A percentile compares a stretch with the other conserved stretches of the same genome.
phyloP scores from a whole-genome alignment of 2,113 vertebrate species.

The Oryzias woworae region DNA sequence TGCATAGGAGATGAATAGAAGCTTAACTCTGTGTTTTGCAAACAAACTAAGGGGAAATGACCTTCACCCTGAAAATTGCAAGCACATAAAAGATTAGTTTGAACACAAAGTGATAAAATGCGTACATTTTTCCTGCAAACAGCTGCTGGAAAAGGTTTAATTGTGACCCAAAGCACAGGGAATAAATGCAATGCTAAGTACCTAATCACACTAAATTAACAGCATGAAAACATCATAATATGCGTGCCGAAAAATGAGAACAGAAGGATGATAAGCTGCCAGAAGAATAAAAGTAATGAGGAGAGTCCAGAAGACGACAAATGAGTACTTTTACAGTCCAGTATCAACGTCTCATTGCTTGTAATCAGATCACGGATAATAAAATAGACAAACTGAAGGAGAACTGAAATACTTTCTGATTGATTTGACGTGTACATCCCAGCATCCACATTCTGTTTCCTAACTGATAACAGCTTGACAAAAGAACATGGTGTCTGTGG shows the following conservation, averaged over 20 bases:
- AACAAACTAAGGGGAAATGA: conserved; percentile 16
- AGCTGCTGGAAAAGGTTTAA: neutral
- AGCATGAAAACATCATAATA: conserved; percentile 16
- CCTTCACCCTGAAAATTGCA: conserved; percentile 14
- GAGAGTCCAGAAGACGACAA: neutral
- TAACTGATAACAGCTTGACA: conserved; percentile 11
- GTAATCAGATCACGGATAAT: too few species aligned
- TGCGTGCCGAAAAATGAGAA: conserved; percentile 6
- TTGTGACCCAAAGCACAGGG: neutral
- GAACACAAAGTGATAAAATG: conserved; percentile 2
- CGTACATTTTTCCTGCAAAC: neutral
- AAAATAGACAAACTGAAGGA: neutral
- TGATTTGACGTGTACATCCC: conserved; percentile 12
- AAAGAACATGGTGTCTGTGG: neutral
- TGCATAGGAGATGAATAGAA: conserved; percentile 24
- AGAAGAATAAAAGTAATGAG: neutral
- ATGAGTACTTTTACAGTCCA: conserved; percentile 12
- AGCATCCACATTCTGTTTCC: neutral
- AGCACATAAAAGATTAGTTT: conserved; percentile 5
- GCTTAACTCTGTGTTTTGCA: conserved; percentile 15
- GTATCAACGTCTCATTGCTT: neutral
- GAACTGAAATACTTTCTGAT: conserved; percentile 15
- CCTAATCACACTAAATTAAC: conserved; percentile 4
- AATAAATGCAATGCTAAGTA: neutral
- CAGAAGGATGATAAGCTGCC: conserved; percentile 8